Base-by-base conservation (phyloP, 2,113 vertebrate genomes). In the Myanophis thanlyinensis region DNA sequence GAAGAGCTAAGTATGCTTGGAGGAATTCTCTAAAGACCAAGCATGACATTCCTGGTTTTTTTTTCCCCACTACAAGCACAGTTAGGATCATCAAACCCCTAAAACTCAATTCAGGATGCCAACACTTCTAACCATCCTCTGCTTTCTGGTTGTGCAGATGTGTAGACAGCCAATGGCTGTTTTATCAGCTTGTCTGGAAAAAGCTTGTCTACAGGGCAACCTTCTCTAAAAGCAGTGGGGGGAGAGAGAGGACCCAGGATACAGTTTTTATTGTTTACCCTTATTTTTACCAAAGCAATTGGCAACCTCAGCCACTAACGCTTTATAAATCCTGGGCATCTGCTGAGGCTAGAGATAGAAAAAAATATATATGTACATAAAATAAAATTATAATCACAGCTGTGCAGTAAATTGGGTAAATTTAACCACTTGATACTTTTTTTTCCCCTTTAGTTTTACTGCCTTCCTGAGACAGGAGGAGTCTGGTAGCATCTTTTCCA, bases 181-280 rank as follows among this genome's bases (percentile, higher is more conserved):
- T n/a, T 53, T 12, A 30, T 22, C 18, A 22, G 18, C 9, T 25
- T 25, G 48, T 7, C 22, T 12, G 23, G 20, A 52, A 84, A 84
- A 80, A 89, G 25, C 67, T 40, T 89, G 51, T 53, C 40, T 25
- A 5, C 7, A 35, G 9, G 10, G 9, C 23, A 53, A 22, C 20
- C 1, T 20, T 9, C 40, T 85, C 6, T 54, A 15, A 13, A 88
- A 51, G 5, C 13, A 10, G 23, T 0, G 6, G 7, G 23, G 7
- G 1, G 1, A n/a, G n/a, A n/a, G 1, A 1, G 9, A 5, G 0
- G 23, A 5, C 4, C 7, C n/a, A 52, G 13, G 59, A 47, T 46
- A 18, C 10, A 11, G 25, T 91, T 87, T 54, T 44, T 52, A 47
- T 25, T 51, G 18, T 52, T 87, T 22, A 8, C 22, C 18, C 35